Base-by-base conservation (phyloP, 2,888 invertebrate genomes). In the Orthonevra nobilis region DNA sequence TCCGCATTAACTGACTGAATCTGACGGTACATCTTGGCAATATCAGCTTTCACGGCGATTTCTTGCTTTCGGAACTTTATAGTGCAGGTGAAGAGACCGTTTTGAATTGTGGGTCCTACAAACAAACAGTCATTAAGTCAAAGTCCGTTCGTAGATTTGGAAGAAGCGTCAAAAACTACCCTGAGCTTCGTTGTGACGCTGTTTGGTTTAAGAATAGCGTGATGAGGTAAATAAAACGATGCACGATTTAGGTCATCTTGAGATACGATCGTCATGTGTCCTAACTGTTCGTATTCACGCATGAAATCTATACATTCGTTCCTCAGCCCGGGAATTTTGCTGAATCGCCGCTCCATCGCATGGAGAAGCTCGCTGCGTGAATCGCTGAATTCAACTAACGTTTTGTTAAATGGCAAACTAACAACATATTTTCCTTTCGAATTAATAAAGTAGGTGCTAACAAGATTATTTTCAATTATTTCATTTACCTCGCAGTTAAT, bases 11-110 rank as follows among this genome's bases (percentile, higher is more conserved):
- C 9, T 0, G 40, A n/a, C n/a, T n/a, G 10, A 6, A 69, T 12
- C 10, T 34, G 44, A 0, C 52, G 60, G n/a, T 70, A 46, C 52
- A 61, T 61, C 17, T 70, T 68, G 0, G 15, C 69, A 0, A 70
- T 70, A 30, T 61, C 52, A 0, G 60, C 44, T n/a, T 60, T 70
- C 20, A 58, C 19, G 0, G 54, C 46, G 12, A 56, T 46, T 56
- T 38, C 46, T 15, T 66, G 3, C 15, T 56, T 66, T 3, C 56
- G 38, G 30, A 68, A 56, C 1, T 38, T 23, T 7, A 56, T 30
- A 0, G 42, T n/a, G 6, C 44, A 46, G 1, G 36, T 36, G 0
- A 38, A 12, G 1, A 48, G 10, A 9, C 40, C 38, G 19, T 56
- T 26, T 32, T 56, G 48, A 14, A 68, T 58, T 1, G 40, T 58